These are phyloP conservation scores for Forbesichthys papilliferus DNA, from an alignment of 2,113 vertebrate species.

Conservation along the genomic window DNA sequence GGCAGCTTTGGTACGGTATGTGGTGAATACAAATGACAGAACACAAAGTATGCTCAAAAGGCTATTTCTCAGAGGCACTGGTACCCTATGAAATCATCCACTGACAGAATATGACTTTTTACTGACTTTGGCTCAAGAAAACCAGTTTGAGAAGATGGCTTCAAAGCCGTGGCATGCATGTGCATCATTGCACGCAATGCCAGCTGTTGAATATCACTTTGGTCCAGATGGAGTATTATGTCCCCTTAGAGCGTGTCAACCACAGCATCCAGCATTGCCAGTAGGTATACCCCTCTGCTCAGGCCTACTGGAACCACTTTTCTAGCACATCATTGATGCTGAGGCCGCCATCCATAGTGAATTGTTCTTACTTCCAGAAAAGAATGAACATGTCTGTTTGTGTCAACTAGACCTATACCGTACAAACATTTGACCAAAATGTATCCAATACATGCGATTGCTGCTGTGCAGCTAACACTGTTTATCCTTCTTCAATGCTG, in stretches of 20 bases:
- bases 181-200: constrained; percentile 46
- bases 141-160: constrained; percentile 40
- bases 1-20: constrained; percentile 24
- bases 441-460: too few relatives aligned
- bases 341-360: neutral
- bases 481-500: too few relatives aligned
- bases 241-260: constrained; percentile 33
- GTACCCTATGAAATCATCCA: constrained; percentile 37
- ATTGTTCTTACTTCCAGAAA: neutral
- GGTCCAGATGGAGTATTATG: constrained; percentile 51
- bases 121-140: constrained; percentile 51
- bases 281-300: constrained; percentile 33
- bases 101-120: constrained; percentile 56
- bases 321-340: constrained; percentile 22
- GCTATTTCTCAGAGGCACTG: constrained; percentile 45
- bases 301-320: constrained; percentile 38
- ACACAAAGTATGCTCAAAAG: constrained; percentile 42
- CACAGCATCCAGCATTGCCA: constrained; percentile 24
- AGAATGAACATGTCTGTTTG: neutral
- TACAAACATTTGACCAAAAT: too few relatives aligned
- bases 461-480: too few relatives aligned
- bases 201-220: constrained; percentile 47
- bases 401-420: neutral
- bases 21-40: constrained; percentile 55
- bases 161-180: constrained; percentile 46